Base-by-base conservation (phyloP, 2,113 vertebrate genomes). In the Naja naja region DNA sequence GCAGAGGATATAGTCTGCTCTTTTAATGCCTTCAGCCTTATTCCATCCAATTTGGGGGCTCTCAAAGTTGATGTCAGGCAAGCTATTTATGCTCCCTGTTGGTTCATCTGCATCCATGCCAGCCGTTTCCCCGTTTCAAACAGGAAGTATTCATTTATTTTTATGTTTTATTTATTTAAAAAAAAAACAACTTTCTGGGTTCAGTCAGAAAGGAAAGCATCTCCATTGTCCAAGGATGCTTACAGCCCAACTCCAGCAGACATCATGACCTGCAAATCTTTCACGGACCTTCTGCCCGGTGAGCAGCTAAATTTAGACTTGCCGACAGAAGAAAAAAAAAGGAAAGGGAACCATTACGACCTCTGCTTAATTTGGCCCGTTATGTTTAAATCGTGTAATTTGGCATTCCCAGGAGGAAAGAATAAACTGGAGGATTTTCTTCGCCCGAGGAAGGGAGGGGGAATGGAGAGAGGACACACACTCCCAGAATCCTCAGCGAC, bases 241-340 rank as follows among this genome's bases (percentile, higher is more conserved):
- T 49, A 47, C 47, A 27, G 64, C 7, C 0, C 9, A 5, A 8
- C 45, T 27, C 25, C n/a, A 1, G 10, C 1, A 60, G 10, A 23
- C 14, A 16, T 60, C 1, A 2, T 22, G 0, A 30, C 34, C 2
- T 5, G 39, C 85, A 85, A 88, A 92, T 58, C 92, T 88, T 55
- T 47, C 55, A 7, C 0, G 3, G 7, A 53, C 0, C 4, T 43
- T 91, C 87, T 55, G 34, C 3, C 0, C 11, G 4, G 58, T 16
- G 0, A 10, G 74, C 9, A 3, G 9, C 91, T 43, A 89, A 74
- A 90, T 88, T 90, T 10, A 90, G 91, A 89, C n/a, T 20, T 20
- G 8, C 12, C 9, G 49, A 34, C 30, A 2, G 14, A 90, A 91
- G 10, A 45, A 81, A 43, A 34, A 34, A 64, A 39, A 5, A 2